phyloP scores from a whole-genome alignment of 2,888 invertebrate species.

The Mythimna albipuncta region DNA sequence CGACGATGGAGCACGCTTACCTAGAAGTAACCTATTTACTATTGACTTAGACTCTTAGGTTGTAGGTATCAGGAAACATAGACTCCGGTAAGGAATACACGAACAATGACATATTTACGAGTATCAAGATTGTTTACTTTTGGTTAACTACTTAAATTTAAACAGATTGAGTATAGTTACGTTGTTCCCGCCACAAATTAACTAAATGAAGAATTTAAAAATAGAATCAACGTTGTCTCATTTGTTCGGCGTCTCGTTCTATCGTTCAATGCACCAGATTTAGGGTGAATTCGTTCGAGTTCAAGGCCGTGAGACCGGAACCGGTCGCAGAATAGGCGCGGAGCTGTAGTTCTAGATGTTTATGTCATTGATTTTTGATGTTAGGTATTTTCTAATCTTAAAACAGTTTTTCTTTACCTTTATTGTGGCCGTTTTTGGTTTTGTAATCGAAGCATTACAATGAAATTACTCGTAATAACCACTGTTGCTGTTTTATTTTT shows the following conservation, averaged over 20 bases:
- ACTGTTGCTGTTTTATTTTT: no score
- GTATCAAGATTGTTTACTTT: no score
- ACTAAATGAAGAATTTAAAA: constrained; percentile 11
- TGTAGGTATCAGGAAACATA: no score
- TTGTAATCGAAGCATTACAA: no score
- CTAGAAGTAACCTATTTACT: no score
- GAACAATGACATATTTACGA: no score
- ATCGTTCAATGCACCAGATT: constrained; percentile 60
- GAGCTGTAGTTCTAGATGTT: constrained; percentile 23
- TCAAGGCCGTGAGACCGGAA: constrained; percentile 69
- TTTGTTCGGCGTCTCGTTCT: constrained; percentile 32
- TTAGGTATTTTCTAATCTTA: background rate
- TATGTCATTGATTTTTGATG: background rate
- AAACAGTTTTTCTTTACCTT: background rate
- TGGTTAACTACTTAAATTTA: no score
- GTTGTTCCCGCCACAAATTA: background rate
- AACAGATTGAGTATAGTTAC: background rate
- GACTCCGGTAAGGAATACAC: no score
- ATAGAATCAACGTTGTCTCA: constrained; percentile 6
- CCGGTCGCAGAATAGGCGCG: constrained; percentile 56
- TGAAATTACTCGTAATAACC: no score
- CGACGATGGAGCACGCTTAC: no score
- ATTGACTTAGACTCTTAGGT: no score
- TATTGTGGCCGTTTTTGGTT: no score
- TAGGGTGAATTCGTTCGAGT: constrained; percentile 63